phyloP scores from a whole-genome alignment of 2,888 invertebrate species.

The Dynastes tityus region DNA sequence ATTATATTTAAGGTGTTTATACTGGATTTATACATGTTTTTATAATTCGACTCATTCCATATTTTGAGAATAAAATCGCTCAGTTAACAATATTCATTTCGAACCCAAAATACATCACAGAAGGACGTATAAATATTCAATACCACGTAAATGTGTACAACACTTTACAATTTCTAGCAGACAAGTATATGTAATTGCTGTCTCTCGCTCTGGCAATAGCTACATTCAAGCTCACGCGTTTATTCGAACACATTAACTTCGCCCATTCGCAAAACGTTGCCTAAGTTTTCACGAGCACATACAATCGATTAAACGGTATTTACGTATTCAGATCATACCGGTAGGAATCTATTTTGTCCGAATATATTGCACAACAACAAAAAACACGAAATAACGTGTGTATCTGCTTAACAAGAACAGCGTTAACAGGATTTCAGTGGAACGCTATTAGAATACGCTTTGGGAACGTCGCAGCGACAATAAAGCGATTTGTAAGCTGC shows the following conservation, averaged over 20 bases:
- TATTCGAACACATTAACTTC: neutral
- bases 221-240: neutral
- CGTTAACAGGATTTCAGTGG: constrained; percentile 36
- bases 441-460: constrained; percentile 32
- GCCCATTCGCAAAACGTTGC: neutral
- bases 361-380: constrained; percentile 29
- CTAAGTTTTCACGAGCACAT: constrained; percentile 6
- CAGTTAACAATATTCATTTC: no score
- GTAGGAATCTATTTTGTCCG: constrained; percentile 24
- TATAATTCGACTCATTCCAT: no score
- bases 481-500: constrained; percentile 19
- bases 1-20: no score
- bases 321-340: constrained; percentile 35
- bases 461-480: neutral
- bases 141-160: no score
- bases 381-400: neutral
- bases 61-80: no score
- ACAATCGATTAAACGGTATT: constrained; percentile 8
- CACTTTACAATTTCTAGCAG: no score
- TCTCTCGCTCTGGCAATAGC: no score
- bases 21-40: no score
- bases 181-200: no score
- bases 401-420: constrained; percentile 34
- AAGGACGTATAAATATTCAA: no score
- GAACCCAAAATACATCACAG: no score